Percentiles rank a stretch among this genome's conserved stretches.
phyloP scores from a whole-genome alignment of 2,888 invertebrate genomes.

The Lasius fuliginosus region DNA sequence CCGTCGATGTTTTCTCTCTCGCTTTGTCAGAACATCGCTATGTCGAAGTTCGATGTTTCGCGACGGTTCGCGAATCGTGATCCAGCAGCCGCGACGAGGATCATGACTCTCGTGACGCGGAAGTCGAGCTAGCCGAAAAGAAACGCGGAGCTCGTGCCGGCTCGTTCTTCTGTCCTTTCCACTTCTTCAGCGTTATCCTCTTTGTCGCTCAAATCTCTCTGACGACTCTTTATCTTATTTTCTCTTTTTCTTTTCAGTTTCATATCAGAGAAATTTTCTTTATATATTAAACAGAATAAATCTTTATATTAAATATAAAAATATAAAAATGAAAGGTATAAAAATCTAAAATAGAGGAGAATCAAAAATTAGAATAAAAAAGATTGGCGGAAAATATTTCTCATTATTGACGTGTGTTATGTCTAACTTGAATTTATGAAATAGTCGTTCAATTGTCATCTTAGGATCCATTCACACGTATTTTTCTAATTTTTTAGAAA shows the following conservation, averaged over 20 bases:
- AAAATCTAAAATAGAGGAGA: neutral
- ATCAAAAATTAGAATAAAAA: neutral
- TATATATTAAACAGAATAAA: neutral
- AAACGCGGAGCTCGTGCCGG: constrained; percentile 33
- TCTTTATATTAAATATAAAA: constrained; percentile 2
- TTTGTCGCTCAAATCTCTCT: neutral
- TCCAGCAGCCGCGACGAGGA: constrained; percentile 69
- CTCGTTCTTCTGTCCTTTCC: constrained; percentile 52
- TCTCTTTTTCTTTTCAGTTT: constrained; percentile 18
- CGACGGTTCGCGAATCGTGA: constrained; percentile 68
- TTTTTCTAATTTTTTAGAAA: neutral
- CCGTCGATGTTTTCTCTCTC: neutral
- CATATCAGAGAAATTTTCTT: neutral
- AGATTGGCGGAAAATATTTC: neutral
- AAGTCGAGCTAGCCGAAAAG: constrained; percentile 63
- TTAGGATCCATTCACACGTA: neutral
- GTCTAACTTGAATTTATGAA: neutral
- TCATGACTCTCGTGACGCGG: constrained; percentile 77
- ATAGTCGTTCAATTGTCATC: neutral
- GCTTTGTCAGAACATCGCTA: constrained; percentile 22
- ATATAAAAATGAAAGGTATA: neutral
- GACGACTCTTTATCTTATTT: neutral
- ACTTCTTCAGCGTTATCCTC: constrained; percentile 38
- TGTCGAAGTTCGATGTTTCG: constrained; percentile 53
- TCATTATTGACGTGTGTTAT: neutral